A percentile compares a stretch with the other conserved stretches of the same genome.
These are phyloP conservation scores for Cactoblastis cactorum DNA, from an alignment of 2,888 invertebrate genomes.

Conservation along the genomic window DNA sequence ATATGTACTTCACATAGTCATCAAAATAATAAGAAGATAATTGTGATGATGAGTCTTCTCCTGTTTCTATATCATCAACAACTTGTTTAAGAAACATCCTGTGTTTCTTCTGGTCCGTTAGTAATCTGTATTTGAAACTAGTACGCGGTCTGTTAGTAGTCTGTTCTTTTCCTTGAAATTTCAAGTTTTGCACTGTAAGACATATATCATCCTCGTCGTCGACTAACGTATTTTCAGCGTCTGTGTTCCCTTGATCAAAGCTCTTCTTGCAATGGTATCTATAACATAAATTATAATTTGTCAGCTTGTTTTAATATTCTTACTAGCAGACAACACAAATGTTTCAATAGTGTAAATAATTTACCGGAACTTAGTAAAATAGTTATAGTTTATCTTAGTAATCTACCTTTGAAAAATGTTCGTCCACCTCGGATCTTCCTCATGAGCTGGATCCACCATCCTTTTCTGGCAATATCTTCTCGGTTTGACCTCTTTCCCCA, in stretches of 20 bases:
- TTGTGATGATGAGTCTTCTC: constrained; percentile 50
- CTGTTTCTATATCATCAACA: constrained; percentile 38
- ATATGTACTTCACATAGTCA: constrained; percentile 61
- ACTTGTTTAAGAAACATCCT: constrained; percentile 68
- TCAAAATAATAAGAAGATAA: constrained; percentile 57
- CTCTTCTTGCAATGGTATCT: constrained; percentile 49
- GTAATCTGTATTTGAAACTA: constrained; percentile 61
- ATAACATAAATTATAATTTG: constrained; percentile 20
- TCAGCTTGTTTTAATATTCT: too few relatives aligned
- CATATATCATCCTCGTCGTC: constrained; percentile 46
- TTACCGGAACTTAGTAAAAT: not conserved
- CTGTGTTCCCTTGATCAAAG: constrained; percentile 21
- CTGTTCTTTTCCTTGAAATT: constrained; percentile 54
- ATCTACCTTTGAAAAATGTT: constrained; percentile 47
- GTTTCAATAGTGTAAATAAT: too few relatives aligned
- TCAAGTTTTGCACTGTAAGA: constrained; percentile 63
- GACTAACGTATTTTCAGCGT: not conserved
- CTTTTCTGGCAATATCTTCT: constrained; percentile 65
- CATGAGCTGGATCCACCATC: constrained; percentile 60
- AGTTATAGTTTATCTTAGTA: too few relatives aligned
- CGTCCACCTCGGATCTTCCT: constrained; percentile 60
- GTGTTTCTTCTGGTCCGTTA: constrained; percentile 44
- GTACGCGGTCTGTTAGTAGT: constrained; percentile 48
- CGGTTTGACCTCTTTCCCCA: constrained; percentile 34
- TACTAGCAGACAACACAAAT: too few relatives aligned